Evolutionary conservation across 2,888 invertebrate species (phyloP).

Genomic region (Hemistola chrysoprasaria): DNA sequence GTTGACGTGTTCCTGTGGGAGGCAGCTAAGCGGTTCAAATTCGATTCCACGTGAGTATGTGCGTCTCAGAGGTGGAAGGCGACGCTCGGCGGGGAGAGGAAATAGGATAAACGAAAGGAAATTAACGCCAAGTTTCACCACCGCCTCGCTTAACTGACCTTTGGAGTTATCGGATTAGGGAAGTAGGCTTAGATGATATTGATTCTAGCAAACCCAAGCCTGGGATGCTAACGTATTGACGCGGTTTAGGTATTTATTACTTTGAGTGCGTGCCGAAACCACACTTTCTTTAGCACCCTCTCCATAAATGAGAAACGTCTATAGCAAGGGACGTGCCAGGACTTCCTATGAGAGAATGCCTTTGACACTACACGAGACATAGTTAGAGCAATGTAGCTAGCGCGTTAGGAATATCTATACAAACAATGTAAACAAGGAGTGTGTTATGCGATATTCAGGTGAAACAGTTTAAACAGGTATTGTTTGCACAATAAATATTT

Average conservation of each 20-base stretch:
- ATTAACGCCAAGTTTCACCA: conserved; percentile 60
- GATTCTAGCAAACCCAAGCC: conserved; percentile 36
- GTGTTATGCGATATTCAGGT: conserved; percentile 28
- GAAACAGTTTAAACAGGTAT: conserved; percentile 24
- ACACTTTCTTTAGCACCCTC: conserved; percentile 35
- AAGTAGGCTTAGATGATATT: conserved; percentile 24
- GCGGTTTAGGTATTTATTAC: conserved; percentile 31
- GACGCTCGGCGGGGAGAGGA: conserved; percentile 71
- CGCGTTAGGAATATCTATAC: conserved; percentile 28
- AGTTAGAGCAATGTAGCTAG: conserved; percentile 33
- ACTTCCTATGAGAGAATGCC: conserved; percentile 42
- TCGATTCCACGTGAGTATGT: conserved; percentile 71
- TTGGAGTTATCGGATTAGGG: conserved; percentile 36
- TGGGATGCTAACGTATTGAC: conserved; percentile 28
- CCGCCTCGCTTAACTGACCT: conserved; percentile 69
- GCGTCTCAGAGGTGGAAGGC: conserved; percentile 80
- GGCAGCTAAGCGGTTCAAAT: conserved; percentile 78
- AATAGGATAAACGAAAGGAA: conserved; percentile 57
- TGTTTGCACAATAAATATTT: conserved; percentile 24
- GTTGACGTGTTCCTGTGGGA: conserved; percentile 56
- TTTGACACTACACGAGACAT: conserved; percentile 48
- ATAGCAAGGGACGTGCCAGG: conserved; percentile 48
- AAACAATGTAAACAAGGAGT: conserved; percentile 34
- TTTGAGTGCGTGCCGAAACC: conserved; percentile 31
- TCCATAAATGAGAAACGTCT: conserved; percentile 51